A percentile compares a stretch with the other conserved stretches of the same genome.
phyloP scores from a whole-genome alignment of 2,888 invertebrate species.

The Neoaliturus tenellus region DNA sequence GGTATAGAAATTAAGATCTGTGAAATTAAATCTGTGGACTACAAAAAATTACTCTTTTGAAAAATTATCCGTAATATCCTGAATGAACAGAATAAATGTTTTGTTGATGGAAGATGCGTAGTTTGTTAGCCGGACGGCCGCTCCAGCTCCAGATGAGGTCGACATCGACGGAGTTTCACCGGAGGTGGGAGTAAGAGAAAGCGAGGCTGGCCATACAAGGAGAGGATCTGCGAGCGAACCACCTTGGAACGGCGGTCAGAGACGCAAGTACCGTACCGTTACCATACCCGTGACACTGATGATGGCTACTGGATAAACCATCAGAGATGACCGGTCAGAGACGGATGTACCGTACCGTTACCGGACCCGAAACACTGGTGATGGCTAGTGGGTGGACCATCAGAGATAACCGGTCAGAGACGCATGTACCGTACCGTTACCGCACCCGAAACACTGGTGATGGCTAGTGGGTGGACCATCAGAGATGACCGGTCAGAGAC shows the following conservation, averaged over 20 bases:
- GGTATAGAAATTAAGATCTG: too few relatives aligned
- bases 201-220: constrained; percentile 24
- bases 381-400: too few relatives aligned
- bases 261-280: constrained; percentile 15
- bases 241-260: neutral
- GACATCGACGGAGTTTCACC: constrained; percentile 16
- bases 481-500: neutral
- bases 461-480: too few relatives aligned
- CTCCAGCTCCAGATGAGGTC: constrained; percentile 12
- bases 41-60: too few relatives aligned
- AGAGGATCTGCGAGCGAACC: constrained; percentile 26
- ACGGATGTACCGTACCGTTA: too few relatives aligned
- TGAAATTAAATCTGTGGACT: too few relatives aligned
- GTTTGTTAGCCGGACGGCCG: too few relatives aligned
- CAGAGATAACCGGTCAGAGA: neutral
- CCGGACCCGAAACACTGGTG: too few relatives aligned
- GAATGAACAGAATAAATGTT: too few relatives aligned
- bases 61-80: too few relatives aligned
- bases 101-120: too few relatives aligned
- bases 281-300: neutral
- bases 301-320: neutral
- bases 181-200: constrained; percentile 37
- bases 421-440: neutral
- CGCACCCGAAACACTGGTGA: neutral
- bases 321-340: too few relatives aligned